Evolutionary conservation across 2,113 vertebrate species (phyloP).

Genomic region (Acanthochromis polyacanthus): DNA sequence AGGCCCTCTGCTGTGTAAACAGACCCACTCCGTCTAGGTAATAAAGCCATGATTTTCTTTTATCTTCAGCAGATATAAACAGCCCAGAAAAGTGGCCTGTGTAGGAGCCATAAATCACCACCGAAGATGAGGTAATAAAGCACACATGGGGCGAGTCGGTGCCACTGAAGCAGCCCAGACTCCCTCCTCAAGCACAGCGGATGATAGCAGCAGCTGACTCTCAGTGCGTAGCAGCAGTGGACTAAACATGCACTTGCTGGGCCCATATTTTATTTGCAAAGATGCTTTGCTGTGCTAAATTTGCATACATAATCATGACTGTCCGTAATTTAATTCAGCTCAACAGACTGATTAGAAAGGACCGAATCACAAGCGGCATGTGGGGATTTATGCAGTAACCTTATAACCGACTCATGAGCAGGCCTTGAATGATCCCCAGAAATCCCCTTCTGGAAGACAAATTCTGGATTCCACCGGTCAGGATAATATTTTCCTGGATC

Average conservation of each 20-base stretch:
- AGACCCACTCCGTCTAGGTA: constrained; percentile 58
- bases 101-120: constrained; percentile 67
- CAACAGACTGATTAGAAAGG: constrained; percentile 14
- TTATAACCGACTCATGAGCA: constrained; percentile 39
- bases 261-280: constrained; percentile 11
- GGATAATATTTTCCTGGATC: constrained; percentile 74
- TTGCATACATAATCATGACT: constrained; percentile 1
- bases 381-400: constrained; percentile 40
- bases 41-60: constrained; percentile 78
- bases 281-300: constrained; percentile 8
- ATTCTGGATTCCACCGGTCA: constrained; percentile 53
- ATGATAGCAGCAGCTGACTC: constrained; percentile 53
- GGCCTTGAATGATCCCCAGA: constrained; percentile 42
- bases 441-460: constrained; percentile 52
- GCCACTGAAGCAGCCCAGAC: constrained; percentile 44
- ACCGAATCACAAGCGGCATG: constrained; percentile 1
- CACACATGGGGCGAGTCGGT: constrained; percentile 46
- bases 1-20: constrained; percentile 67
- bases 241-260: constrained; percentile 23
- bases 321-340: constrained; percentile 26
- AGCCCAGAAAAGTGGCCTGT: constrained; percentile 64
- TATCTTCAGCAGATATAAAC: constrained; percentile 77
- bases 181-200: constrained; percentile 52
- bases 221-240: constrained; percentile 22
- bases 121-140: constrained; percentile 76